A percentile compares a stretch with the other conserved stretches of the same genome.
Evolutionary conservation across 2,888 invertebrate species (phyloP).

Genomic region (Melanotus villosus): DNA sequence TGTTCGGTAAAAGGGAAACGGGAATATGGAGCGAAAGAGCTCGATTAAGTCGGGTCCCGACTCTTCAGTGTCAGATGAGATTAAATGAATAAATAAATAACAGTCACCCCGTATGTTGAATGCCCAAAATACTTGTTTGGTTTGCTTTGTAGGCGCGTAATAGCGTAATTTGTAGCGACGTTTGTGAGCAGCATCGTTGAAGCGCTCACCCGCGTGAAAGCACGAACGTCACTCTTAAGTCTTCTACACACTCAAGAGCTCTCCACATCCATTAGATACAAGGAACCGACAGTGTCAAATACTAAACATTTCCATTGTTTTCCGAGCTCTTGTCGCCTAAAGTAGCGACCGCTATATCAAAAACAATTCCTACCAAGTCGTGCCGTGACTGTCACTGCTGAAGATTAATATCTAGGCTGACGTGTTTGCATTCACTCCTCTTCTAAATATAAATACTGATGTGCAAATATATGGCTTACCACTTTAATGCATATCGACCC

Average conservation of each 20-base stretch:
- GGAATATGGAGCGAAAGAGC: slow-evolving; percentile 35
- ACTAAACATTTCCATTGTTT: slow-evolving; percentile 57
- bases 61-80: slow-evolving; percentile 42
- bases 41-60: slow-evolving; percentile 37
- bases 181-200: slow-evolving; percentile 33
- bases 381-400: slow-evolving; percentile 43
- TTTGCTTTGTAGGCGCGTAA: slow-evolving; percentile 35
- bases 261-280: slow-evolving; percentile 56
- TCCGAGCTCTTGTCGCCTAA: slow-evolving; percentile 42
- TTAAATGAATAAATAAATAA: slow-evolving; percentile 44
- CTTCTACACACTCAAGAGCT: slow-evolving; percentile 51
- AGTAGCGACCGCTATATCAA: slow-evolving; percentile 50
- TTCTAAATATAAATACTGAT: slow-evolving; percentile 26
- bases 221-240: slow-evolving; percentile 38
- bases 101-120: slow-evolving; percentile 30
- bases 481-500: background rate
- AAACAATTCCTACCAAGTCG: slow-evolving; percentile 33
- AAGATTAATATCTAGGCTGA: slow-evolving; percentile 35
- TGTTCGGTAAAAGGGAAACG: slow-evolving; percentile 30
- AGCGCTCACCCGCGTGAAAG: slow-evolving; percentile 30
- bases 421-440: slow-evolving; percentile 19
- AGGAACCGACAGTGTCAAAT: slow-evolving; percentile 54
- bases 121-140: slow-evolving; percentile 34
- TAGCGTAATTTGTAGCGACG: slow-evolving; percentile 42
- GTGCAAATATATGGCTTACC: slow-evolving; percentile 14